Evolutionary conservation across 2,113 vertebrate species (phyloP).

Genomic region (Verasper variegatus): DNA sequence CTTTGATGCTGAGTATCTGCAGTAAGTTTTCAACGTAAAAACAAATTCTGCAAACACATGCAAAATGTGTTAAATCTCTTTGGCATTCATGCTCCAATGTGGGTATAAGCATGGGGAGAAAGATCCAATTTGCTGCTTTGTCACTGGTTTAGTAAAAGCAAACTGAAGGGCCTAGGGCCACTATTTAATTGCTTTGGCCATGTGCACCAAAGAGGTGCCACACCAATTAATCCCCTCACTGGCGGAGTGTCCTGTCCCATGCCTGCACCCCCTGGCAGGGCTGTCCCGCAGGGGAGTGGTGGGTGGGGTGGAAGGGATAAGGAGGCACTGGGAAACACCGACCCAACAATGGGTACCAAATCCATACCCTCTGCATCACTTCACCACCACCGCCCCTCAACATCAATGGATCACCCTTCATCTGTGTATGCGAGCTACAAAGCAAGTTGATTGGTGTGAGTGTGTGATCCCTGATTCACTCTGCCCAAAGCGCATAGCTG

Average conservation of each 20-base stretch:
- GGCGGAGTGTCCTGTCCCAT: slow-evolving; percentile 54
- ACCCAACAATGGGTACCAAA: slow-evolving; percentile 59
- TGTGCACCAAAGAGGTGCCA: slow-evolving; percentile 75
- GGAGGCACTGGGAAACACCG: slow-evolving; percentile 40
- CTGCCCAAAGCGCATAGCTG: not conserved
- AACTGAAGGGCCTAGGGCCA: slow-evolving; percentile 73
- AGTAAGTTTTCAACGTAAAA: not conserved
- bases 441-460: slow-evolving; percentile 14
- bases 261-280: slow-evolving; percentile 59
- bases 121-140: slow-evolving; percentile 68
- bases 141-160: slow-evolving; percentile 68
- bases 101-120: slow-evolving; percentile 35
- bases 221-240: slow-evolving; percentile 78
- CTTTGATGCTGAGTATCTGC: slow-evolving; percentile 24
- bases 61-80: slow-evolving; percentile 51
- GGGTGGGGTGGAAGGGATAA: slow-evolving; percentile 42
- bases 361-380: slow-evolving; percentile 44
- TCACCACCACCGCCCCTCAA: slow-evolving; percentile 17
- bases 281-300: slow-evolving; percentile 60
- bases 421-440: slow-evolving; percentile 34
- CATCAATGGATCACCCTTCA: slow-evolving; percentile 61
- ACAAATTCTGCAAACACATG: slow-evolving; percentile 30
- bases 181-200: slow-evolving; percentile 80
- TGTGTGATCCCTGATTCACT: slow-evolving; percentile 4
- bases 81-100: slow-evolving; percentile 31